Evolutionary conservation across 2,888 invertebrate genomes (phyloP).

Genomic region (Erynnis tages): DNA sequence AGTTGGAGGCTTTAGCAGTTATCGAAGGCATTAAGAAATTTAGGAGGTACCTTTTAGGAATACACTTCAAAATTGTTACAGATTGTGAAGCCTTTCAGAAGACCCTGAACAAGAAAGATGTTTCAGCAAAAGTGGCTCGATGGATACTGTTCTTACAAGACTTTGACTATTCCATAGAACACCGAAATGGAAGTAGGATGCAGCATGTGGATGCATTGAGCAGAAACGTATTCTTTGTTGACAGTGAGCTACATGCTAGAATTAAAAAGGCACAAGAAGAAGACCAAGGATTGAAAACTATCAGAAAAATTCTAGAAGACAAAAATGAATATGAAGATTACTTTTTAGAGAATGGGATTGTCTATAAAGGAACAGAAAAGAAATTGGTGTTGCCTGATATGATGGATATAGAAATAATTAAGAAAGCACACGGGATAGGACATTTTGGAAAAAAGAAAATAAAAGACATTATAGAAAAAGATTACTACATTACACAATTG

Average conservation of each 20-base stretch:
- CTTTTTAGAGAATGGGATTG: neutral
- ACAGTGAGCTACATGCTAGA: neutral
- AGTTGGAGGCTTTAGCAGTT: constrained; percentile 34
- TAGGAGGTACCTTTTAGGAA: neutral
- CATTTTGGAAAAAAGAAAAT: constrained; percentile 4
- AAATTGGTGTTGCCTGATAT: neutral
- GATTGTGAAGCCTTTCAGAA: neutral
- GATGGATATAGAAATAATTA: neutral
- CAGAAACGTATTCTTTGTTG: neutral
- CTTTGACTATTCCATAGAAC: neutral
- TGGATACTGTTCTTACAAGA: neutral
- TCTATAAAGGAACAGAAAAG: neutral
- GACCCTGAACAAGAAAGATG: neutral
- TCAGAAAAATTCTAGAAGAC: neutral
- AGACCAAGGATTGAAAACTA: neutral
- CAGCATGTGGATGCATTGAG: neutral
- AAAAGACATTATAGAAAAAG: neutral
- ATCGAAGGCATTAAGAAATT: constrained; percentile 31
- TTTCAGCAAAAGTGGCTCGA: neutral
- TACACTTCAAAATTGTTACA: neutral
- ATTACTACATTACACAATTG: neutral
- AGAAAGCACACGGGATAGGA: neutral
- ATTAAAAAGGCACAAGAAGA: constrained; percentile 1
- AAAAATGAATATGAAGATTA: constrained; percentile 3
- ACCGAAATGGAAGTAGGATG: neutral